phyloP scores from a whole-genome alignment of 2,113 vertebrate species.

The Micromys minutus region DNA sequence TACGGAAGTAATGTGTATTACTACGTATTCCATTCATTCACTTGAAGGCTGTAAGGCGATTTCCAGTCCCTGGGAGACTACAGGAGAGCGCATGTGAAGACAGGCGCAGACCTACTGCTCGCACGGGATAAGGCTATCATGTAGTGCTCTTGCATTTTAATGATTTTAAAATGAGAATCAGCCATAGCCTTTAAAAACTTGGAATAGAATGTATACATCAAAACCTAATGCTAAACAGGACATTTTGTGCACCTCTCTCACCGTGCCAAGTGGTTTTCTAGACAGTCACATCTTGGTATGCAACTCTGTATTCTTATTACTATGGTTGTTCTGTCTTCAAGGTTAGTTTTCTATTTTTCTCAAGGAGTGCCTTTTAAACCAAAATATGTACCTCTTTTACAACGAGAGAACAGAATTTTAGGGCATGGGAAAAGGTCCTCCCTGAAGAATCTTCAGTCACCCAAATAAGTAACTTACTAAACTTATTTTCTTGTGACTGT shows the following conservation, averaged over 20 bases:
- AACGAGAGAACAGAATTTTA: not conserved
- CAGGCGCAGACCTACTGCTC: not conserved
- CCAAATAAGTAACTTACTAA: too few species aligned
- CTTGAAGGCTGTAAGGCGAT: too few species aligned
- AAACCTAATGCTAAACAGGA: accelerated
- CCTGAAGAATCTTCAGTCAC: not conserved
- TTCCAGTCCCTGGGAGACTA: not conserved
- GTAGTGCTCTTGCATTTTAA: not conserved
- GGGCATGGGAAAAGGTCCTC: too few species aligned
- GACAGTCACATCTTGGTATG: not conserved
- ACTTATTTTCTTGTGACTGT: not conserved
- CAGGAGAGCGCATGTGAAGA: not conserved
- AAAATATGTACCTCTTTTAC: not conserved
- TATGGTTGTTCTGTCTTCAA: not conserved
- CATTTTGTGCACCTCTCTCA: not conserved
- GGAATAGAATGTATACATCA: too few species aligned
- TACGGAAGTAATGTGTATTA: accelerated
- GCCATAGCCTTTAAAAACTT: not conserved
- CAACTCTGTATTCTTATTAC: not conserved
- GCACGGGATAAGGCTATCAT: too few species aligned
- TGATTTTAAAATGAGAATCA: not conserved
- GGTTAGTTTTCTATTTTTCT: not conserved
- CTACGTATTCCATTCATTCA: not conserved
- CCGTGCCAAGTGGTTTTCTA: not conserved
- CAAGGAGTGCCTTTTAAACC: not conserved